These are phyloP conservation scores for Mesembrinibis cayennensis DNA, from an alignment of 2,113 vertebrate genomes.

Conservation along the genomic window DNA sequence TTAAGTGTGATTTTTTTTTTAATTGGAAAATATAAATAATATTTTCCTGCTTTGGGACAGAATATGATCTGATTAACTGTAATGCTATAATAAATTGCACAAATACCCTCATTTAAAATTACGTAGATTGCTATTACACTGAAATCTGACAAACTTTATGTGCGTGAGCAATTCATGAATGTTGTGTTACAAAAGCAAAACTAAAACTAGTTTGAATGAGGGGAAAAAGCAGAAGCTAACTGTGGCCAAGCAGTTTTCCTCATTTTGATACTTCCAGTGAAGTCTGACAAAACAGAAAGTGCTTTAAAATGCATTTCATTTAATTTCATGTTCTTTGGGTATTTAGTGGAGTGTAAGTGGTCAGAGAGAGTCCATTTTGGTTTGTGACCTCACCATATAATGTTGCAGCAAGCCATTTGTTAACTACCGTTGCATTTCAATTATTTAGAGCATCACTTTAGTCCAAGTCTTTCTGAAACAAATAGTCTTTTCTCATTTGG, in stretches of 20 bases:
- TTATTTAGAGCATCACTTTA: not conserved
- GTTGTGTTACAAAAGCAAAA: not conserved
- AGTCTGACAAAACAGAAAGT: not conserved
- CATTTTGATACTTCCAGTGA: not conserved
- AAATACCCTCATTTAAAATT: not conserved
- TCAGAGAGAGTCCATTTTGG: not conserved
- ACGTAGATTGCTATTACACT: not conserved
- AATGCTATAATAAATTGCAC: not conserved
- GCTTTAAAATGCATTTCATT: not conserved
- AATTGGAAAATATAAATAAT: not conserved
- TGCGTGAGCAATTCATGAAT: not conserved
- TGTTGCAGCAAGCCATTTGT: not conserved
- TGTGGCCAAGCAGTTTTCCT: not conserved
- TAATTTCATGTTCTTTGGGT: not conserved
- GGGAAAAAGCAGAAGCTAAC: not conserved
- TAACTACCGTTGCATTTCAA: not conserved
- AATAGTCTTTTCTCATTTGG: not conserved
- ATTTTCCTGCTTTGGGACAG: not conserved
- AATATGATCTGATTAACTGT: not conserved
- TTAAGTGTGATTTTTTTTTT: not conserved
- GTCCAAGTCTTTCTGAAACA: not conserved
- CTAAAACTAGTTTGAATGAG: not conserved
- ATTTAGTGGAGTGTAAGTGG: not conserved
- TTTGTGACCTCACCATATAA: not conserved
- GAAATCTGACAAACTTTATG: not conserved